These are phyloP conservation scores for Hestina assimilis DNA, from an alignment of 1,140 invertebrate genomes.

Conservation along the genomic window DNA sequence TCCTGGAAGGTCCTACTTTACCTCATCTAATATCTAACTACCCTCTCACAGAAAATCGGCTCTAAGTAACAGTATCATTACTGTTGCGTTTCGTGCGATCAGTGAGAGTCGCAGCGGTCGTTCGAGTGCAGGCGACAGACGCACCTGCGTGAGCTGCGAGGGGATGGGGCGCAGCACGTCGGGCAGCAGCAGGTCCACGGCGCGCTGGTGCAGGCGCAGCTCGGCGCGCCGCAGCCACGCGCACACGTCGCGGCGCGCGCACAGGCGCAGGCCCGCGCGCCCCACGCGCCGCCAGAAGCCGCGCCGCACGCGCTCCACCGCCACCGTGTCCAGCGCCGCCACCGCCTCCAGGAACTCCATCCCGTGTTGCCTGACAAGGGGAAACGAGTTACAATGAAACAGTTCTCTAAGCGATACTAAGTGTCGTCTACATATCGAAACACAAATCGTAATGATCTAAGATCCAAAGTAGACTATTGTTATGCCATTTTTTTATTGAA, in stretches of 20 bases:
- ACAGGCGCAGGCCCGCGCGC: constrained; percentile 87
- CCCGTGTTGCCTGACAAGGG: constrained; percentile 88
- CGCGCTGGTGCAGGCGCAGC: constrained; percentile 96
- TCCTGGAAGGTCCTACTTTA: too few species aligned
- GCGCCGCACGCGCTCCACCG: constrained; percentile 38
- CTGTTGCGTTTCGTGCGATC: too few species aligned
- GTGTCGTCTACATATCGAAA: too few species aligned
- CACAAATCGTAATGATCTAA: too few species aligned
- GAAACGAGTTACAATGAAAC: background rate
- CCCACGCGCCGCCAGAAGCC: constrained; percentile 73
- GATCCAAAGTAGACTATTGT: too few species aligned
- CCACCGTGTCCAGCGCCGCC: constrained; percentile 32
- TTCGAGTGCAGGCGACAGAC: background rate
- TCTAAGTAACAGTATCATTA: too few species aligned
- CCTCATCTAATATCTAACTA: too few species aligned
- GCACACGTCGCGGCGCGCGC: constrained; percentile 41
- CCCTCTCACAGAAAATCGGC: background rate
- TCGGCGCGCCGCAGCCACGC: constrained; percentile 87
- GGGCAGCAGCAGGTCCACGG: constrained; percentile 97
- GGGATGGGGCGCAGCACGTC: constrained; percentile 97
- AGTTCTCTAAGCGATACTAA: background rate
- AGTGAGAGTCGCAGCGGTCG: background rate
- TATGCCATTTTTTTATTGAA: too few species aligned
- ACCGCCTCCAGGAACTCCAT: constrained; percentile 95
- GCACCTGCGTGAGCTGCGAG: constrained; percentile 91